Evolutionary conservation across 2,888 invertebrate genomes (phyloP).

Genomic region (Stenolophus ochropezus): DNA sequence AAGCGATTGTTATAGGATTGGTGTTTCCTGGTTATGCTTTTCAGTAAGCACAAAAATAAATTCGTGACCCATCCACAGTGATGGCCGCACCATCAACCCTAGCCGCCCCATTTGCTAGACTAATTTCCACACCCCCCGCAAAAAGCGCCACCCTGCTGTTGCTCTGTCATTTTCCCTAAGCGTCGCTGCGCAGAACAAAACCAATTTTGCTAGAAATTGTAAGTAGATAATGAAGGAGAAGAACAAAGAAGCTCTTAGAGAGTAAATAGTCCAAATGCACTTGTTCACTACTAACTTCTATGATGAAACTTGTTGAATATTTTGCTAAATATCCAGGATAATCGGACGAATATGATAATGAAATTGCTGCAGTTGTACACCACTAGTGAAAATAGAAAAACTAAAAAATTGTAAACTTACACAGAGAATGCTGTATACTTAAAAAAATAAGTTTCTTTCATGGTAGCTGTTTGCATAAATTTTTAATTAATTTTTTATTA

Average conservation of each 20-base stretch:
- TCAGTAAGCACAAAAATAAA: too few species aligned
- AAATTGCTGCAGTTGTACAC: constrained; percentile 1
- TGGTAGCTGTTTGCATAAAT: too few species aligned
- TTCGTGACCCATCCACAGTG: too few species aligned
- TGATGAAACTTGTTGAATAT: constrained; percentile 4
- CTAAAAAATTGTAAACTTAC: not conserved
- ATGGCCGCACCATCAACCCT: too few species aligned
- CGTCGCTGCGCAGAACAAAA: constrained; percentile 1
- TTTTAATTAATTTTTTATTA: too few species aligned
- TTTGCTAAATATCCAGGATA: not conserved
- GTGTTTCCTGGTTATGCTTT: too few species aligned
- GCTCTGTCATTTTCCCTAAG: constrained; percentile 9
- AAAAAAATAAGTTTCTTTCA: too few species aligned
- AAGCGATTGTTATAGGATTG: too few species aligned
- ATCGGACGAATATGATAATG: constrained; percentile 13
- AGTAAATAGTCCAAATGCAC: constrained; percentile 6
- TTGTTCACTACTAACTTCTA: not conserved
- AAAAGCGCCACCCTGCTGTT: not conserved
- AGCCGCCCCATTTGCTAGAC: too few species aligned
- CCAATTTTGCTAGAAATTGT: constrained; percentile 23
- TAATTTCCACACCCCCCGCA: constrained; percentile 15
- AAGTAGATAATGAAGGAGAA: constrained; percentile 27
- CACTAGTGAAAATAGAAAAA: not conserved
- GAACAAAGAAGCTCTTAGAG: constrained; percentile 31
- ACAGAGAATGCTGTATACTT: not conserved